Evolutionary conservation across 2,113 vertebrate species (phyloP).

Genomic region (Chascanopsetta lugubris): DNA sequence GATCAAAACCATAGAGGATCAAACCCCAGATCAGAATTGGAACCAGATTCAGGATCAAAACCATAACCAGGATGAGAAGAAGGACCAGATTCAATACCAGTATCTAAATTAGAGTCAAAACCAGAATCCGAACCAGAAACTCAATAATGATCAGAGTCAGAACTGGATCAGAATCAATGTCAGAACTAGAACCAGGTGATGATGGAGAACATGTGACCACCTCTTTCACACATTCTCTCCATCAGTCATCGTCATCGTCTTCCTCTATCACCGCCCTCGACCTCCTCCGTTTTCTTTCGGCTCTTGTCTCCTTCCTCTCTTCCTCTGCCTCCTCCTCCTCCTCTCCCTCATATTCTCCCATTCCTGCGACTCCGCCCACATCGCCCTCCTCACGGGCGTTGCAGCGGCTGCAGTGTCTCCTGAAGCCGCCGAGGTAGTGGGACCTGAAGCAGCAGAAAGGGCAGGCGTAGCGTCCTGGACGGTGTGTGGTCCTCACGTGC

Average conservation of each 20-base stretch:
- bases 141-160: no score
- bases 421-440: constrained; percentile 57
- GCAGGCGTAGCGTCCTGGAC: constrained; percentile 68
- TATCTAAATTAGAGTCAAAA: no score
- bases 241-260: neutral
- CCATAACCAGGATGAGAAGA: no score
- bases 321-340: neutral
- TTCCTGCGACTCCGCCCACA: neutral
- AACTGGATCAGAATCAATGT: no score
- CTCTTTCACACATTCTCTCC: neutral
- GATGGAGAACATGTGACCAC: neutral
- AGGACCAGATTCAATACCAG: no score
- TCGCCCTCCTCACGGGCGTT: constrained; percentile 52
- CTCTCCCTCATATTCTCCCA: neutral
- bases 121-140: no score
- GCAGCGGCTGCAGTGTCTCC: constrained; percentile 71
- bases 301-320: constrained; percentile 2
- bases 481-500: constrained; percentile 53
- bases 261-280: neutral
- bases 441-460: constrained; percentile 75
- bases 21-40: no score
- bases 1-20: no score
- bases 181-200: neutral
- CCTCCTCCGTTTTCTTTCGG: neutral
- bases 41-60: no score